Conservation (phyloP, 2,888 invertebrate genomes). For the Fissipunctia ypsillon region DNA sequence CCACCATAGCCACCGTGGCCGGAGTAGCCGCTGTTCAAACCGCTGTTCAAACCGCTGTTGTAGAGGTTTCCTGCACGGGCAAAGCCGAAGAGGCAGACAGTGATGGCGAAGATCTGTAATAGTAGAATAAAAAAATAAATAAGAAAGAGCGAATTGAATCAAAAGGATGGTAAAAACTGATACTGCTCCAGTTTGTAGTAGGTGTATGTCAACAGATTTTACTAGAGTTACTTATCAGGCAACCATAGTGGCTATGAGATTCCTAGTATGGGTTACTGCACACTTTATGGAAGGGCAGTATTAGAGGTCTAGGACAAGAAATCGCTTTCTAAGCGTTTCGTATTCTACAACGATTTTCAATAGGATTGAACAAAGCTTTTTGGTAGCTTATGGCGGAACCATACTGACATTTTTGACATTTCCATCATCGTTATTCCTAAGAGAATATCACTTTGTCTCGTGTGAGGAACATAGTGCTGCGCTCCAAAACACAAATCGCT, state of each 20-base stretch:
- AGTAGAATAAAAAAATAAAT: not conserved
- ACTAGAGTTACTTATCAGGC: not conserved
- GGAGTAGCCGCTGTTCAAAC: constrained; percentile 32
- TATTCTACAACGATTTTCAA: not conserved
- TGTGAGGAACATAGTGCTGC: too few relatives aligned
- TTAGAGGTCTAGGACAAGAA: not conserved
- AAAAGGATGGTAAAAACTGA: not conserved
- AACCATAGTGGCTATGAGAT: not conserved
- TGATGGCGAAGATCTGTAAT: constrained; percentile 72
- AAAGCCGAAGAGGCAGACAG: constrained; percentile 76
- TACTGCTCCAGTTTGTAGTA: not conserved
- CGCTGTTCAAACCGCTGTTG: constrained; percentile 49
- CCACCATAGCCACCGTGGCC: constrained; percentile 55
- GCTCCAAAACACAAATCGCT: too few relatives aligned
- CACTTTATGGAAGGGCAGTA: not conserved
- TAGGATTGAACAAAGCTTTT: not conserved
- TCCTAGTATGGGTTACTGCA: not conserved
- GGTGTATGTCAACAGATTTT: not conserved
- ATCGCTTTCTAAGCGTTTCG: not conserved
- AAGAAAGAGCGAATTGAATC: not conserved
- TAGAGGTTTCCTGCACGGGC: constrained; percentile 73
- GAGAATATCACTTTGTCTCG: not conserved
- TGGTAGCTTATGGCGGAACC: not conserved
- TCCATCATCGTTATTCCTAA: not conserved
- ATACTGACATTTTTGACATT: not conserved